These are phyloP conservation scores for Timandra comae DNA, from an alignment of 2,888 invertebrate genomes.

Conservation along the genomic window DNA sequence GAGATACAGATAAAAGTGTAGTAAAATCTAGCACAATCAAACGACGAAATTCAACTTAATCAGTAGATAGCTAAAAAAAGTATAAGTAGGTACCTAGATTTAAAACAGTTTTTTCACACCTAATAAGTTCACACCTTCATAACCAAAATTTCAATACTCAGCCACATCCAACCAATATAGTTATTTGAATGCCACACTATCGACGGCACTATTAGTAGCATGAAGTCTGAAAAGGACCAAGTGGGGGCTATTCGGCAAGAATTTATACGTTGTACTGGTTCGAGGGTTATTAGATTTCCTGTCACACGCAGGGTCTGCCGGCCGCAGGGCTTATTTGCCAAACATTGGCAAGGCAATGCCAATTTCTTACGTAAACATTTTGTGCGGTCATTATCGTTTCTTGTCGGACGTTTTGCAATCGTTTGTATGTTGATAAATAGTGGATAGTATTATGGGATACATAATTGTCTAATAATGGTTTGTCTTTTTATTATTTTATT, in stretches of 20 bases:
- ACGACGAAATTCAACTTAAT: too few relatives aligned
- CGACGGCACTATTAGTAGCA: constrained; percentile 14
- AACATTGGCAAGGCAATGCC: constrained; percentile 57
- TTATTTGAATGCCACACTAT: constrained; percentile 12
- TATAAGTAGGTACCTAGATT: too few relatives aligned
- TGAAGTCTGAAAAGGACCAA: constrained; percentile 41
- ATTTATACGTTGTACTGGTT: constrained; percentile 55
- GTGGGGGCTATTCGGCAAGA: constrained; percentile 44
- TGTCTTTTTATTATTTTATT: too few relatives aligned
- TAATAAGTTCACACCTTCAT: too few relatives aligned
- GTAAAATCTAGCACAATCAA: too few relatives aligned
- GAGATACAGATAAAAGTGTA: too few relatives aligned
- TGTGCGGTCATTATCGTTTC: constrained; percentile 54
- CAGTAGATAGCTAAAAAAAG: too few relatives aligned
- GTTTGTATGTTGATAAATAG: constrained; percentile 24
- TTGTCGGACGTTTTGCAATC: constrained; percentile 39
- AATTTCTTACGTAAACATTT: constrained; percentile 64
- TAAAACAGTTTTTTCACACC: too few relatives aligned
- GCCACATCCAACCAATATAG: too few relatives aligned
- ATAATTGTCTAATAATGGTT: too few relatives aligned
- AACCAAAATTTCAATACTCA: too few relatives aligned
- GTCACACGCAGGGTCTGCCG: constrained; percentile 57
- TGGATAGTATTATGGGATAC: too few relatives aligned
- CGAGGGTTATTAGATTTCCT: constrained; percentile 67
- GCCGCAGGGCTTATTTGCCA: constrained; percentile 59